A percentile compares a stretch with the other conserved stretches of the same genome.
Evolutionary conservation across 2,888 invertebrate genomes (phyloP).

Genomic region (Stenoptilia bipunctidactyla): DNA sequence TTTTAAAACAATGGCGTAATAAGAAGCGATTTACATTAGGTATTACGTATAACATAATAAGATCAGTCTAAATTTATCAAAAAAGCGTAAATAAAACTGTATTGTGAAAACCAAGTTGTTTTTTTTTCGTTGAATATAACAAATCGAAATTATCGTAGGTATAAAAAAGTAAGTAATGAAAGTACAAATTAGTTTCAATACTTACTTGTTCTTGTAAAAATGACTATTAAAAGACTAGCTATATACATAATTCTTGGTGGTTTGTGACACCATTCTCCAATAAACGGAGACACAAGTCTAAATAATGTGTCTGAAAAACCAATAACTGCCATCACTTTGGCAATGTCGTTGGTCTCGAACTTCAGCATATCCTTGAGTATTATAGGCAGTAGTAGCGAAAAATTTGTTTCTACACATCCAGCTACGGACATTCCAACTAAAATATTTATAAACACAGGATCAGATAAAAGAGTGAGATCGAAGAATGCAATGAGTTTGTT

Average conservation of each 20-base stretch:
- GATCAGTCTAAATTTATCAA: too few species aligned
- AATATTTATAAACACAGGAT: constrained; percentile 77
- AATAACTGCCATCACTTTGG: constrained; percentile 73
- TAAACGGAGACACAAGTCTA: constrained; percentile 74
- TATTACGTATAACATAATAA: too few species aligned
- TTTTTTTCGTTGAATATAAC: too few species aligned
- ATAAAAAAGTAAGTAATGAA: constrained; percentile 58
- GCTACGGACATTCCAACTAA: constrained; percentile 77
- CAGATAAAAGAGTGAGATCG: constrained; percentile 75
- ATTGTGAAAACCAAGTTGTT: too few species aligned
- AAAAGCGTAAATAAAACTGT: too few species aligned
- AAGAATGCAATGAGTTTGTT: constrained; percentile 64
- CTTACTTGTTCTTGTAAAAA: constrained; percentile 75
- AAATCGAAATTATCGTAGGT: too few species aligned
- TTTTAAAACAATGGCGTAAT: too few species aligned
- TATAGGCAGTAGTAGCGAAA: constrained; percentile 75
- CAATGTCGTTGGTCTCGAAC: constrained; percentile 70
- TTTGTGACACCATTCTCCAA: constrained; percentile 74
- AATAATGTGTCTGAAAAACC: constrained; percentile 72
- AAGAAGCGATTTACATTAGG: too few species aligned
- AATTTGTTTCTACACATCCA: constrained; percentile 78
- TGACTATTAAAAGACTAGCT: constrained; percentile 70
- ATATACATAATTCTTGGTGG: constrained; percentile 76
- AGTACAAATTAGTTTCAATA: constrained; percentile 23
- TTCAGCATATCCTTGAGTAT: constrained; percentile 74